Evolutionary conservation across 2,113 vertebrate species (phyloP).

Genomic region (Rhineura floridana): DNA sequence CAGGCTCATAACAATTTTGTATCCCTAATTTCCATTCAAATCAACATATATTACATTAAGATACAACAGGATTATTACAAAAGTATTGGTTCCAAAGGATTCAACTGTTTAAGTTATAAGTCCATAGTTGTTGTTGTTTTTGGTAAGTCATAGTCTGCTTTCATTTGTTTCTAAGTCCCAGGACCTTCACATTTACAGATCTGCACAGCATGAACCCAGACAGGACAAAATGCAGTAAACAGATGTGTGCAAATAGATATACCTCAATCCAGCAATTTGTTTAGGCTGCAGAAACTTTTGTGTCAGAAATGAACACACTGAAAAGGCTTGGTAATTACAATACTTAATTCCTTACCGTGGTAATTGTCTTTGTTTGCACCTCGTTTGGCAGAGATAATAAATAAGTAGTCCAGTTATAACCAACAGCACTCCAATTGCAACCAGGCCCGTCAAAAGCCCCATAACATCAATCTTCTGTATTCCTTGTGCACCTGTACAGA

Average conservation of each 20-base stretch:
- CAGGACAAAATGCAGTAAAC: neutral
- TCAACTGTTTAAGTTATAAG: neutral
- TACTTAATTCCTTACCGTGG: conserved; percentile 63
- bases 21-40: neutral
- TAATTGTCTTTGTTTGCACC: conserved; percentile 68
- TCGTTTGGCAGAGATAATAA: conserved; percentile 86
- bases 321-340: neutral
- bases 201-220: neutral
- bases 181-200: neutral
- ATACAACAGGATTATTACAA: neutral
- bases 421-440: conserved; percentile 82
- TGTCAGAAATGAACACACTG: neutral
- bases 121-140: neutral
- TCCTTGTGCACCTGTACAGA: conserved; percentile 65
- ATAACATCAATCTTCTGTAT: conserved; percentile 83
- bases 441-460: conserved; percentile 87
- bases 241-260: neutral
- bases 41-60: neutral
- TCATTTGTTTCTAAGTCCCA: neutral
- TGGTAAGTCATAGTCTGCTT: neutral
- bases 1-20: neutral
- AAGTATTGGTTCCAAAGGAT: neutral
- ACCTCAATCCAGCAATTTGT: neutral
- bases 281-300: neutral
- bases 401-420: conserved; percentile 78